Evolutionary conservation across 2,888 invertebrate genomes (phyloP).

Genomic region (Pristionchus mayeri): DNA sequence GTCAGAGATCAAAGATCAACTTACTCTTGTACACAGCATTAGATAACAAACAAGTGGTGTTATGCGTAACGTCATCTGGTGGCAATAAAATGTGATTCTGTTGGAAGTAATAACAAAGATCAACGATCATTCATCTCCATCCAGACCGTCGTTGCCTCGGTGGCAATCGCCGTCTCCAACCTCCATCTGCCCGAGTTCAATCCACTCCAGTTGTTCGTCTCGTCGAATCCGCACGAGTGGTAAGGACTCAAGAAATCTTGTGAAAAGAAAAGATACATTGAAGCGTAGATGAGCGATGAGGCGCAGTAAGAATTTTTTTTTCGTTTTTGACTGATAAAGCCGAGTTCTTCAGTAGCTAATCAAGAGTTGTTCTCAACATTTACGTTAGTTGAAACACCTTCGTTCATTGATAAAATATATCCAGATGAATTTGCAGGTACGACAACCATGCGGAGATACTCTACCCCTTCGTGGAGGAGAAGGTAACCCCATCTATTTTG

Average conservation of each 20-base stretch:
- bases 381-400: not conserved
- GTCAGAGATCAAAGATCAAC: constrained; percentile 49
- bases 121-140: not conserved
- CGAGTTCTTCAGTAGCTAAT: too few species aligned
- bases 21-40: too few species aligned
- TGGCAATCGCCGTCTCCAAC: constrained; percentile 61
- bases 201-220: constrained; percentile 74
- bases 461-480: constrained; percentile 64
- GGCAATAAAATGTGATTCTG: too few species aligned
- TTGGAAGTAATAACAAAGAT: not conserved
- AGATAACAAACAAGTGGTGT: not conserved
- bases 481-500: constrained; percentile 47
- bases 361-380: too few species aligned
- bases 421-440: constrained; percentile 58
- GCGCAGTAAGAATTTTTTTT: too few species aligned
- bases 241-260: too few species aligned
- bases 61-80: not conserved
- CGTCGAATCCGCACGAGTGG: constrained; percentile 72
- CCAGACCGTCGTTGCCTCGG: constrained; percentile 50
- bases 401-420: not conserved
- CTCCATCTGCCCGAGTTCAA: constrained; percentile 74
- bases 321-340: too few species aligned
- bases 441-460: constrained; percentile 72
- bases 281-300: too few species aligned
- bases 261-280: too few species aligned